phyloP scores from a whole-genome alignment of 2,797 vertebrate genomes.

The Phataginus tricuspis region DNA sequence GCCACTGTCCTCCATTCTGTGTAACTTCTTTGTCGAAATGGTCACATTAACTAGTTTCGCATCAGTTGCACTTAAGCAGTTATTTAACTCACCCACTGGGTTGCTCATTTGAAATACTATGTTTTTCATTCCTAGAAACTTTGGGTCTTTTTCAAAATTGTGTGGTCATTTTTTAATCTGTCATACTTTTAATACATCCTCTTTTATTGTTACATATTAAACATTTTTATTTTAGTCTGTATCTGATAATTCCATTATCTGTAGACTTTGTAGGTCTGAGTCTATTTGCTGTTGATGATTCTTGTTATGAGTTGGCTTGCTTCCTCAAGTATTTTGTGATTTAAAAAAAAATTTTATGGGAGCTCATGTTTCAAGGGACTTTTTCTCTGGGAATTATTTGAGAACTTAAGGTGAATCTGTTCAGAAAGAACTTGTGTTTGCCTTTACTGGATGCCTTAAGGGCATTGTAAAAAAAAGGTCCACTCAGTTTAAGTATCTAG shows the following conservation, averaged over 20 bases:
- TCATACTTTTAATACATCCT: background rate
- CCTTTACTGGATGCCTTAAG: background rate
- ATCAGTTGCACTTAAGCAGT: background rate
- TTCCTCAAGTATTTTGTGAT: background rate
- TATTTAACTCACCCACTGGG: background rate
- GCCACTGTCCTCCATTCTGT: background rate
- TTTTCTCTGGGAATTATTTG: constrained; percentile 12
- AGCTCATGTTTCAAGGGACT: background rate
- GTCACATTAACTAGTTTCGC: background rate
- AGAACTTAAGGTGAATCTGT: background rate
- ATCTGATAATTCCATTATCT: background rate
- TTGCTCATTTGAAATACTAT: constrained; percentile 7
- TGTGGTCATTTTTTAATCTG: background rate
- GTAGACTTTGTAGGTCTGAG: background rate
- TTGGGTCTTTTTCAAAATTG: background rate
- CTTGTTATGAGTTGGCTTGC: background rate
- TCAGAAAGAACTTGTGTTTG: constrained; percentile 34
- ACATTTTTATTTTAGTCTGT: background rate
- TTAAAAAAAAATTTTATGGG: background rate
- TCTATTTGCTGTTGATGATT: constrained; percentile 7
- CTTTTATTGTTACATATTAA: background rate
- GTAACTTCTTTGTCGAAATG: background rate
- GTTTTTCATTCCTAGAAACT: constrained; percentile 33
- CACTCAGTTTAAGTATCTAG: constrained; percentile 1
- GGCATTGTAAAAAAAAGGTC: background rate